Evolutionary conservation across 2,113 vertebrate species (phyloP).

Genomic region (Elgaria multicarinata): DNA sequence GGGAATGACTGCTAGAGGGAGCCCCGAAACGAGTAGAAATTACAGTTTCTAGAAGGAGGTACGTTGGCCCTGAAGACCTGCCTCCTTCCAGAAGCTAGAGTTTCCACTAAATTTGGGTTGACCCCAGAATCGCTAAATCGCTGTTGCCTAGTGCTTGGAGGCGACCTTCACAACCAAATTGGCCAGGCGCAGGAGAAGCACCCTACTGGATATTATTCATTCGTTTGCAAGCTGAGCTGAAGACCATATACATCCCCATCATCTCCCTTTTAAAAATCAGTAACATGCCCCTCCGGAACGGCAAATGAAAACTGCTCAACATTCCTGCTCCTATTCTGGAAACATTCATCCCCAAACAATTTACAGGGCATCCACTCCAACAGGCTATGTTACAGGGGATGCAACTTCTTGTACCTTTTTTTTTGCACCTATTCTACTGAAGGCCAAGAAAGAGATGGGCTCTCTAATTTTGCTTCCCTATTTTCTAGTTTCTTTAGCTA

Average conservation of each 20-base stretch:
- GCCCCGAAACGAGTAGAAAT: no score
- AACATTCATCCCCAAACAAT: not conserved
- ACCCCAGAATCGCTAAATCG: no score
- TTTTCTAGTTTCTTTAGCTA: no score
- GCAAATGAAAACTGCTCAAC: not conserved
- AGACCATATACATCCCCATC: not conserved
- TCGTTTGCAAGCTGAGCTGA: not conserved
- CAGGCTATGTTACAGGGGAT: not conserved
- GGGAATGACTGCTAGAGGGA: no score
- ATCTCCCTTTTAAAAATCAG: not conserved
- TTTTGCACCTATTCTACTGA: not conserved
- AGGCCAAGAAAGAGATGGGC: not conserved
- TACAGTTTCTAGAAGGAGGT: no score
- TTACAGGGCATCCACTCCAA: not conserved
- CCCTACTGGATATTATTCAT: no score
- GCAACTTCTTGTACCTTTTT: not conserved
- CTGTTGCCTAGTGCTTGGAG: no score
- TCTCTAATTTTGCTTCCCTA: not conserved
- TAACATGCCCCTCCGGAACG: not conserved
- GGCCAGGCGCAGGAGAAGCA: no score
- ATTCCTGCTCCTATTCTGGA: not conserved
- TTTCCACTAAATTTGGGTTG: no score
- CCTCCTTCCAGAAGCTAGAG: no score
- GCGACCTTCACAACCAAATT: no score
- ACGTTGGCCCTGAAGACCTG: no score